phyloP scores from a whole-genome alignment of 2,797 vertebrate genomes.

The Hyperoplus lanceolatus region DNA sequence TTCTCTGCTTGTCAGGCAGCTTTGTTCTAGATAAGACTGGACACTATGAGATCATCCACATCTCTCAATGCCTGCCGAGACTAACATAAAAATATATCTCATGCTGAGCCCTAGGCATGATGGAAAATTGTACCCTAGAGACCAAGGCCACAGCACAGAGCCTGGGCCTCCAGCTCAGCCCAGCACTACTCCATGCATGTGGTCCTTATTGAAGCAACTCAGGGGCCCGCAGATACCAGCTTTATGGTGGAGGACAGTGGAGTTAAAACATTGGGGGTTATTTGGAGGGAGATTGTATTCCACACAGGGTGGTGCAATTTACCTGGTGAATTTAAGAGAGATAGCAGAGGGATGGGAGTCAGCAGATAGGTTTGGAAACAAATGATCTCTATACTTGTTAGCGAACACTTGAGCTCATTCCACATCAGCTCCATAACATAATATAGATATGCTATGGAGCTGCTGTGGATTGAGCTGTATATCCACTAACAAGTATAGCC shows the following conservation, averaged over 20 bases:
- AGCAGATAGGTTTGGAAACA: conserved; percentile 42
- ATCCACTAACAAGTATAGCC: conserved; percentile 8
- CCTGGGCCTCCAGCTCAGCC: conserved; percentile 20
- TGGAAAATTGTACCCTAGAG: conserved; percentile 72
- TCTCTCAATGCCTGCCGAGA: conserved; percentile 46
- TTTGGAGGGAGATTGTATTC: conserved; percentile 6
- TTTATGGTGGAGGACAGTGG: conserved; percentile 2
- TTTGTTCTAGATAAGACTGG: conserved; percentile 48
- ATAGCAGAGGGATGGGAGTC: conserved; percentile 19
- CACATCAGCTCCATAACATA: neutral
- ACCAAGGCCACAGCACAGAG: conserved; percentile 28
- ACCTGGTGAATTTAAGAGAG: conserved; percentile 12
- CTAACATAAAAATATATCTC: conserved; percentile 53
- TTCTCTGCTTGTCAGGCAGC: conserved; percentile 24
- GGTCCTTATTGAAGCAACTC: conserved; percentile 25
- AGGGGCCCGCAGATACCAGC: conserved; percentile 10
- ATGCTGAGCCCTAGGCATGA: conserved; percentile 51
- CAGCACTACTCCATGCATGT: conserved; percentile 6
- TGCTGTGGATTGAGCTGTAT: neutral
- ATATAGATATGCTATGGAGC: neutral
- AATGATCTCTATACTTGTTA: conserved; percentile 7
- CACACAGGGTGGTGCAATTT: conserved; percentile 15
- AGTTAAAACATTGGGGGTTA: neutral
- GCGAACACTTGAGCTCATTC: neutral
- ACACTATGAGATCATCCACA: conserved; percentile 43